Base-by-base conservation (phyloP, 64 coral and sea anemone species). In the Dendronephthya gigantea region DNA sequence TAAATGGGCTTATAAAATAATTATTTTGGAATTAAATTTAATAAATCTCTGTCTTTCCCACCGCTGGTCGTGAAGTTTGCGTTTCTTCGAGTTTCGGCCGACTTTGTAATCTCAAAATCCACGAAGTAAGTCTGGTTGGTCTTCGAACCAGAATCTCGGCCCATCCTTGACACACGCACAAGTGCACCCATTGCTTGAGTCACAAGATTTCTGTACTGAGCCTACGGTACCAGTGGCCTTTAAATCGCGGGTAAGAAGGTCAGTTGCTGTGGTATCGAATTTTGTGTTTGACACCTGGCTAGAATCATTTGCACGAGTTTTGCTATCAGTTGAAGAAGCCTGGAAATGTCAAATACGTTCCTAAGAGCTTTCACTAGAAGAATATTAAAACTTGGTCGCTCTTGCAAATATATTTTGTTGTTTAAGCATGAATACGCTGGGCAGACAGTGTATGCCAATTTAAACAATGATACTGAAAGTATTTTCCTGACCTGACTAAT, bases 121-220 rank as follows among this genome's bases (percentile, higher is more conserved):
- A 98, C 27, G 95, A 98, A 3, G 89, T 89, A 23, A 93, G 93
- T 65, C 95, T 92, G 70, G 89, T 93, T 68, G 95, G 92, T 40
- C 92, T 76, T 58, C 95, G 92, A 27, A 98, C 83, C 31, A 93
- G 84, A 11, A 98, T 91, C 58, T 98, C 95, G 1, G 95, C 95
- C 95, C 95, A 98, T 2, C 92, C 95, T 75, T 98, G 95, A 28
- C 95, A 98, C 0, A 98, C 91, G 66, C 95, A n/a, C n/a, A 98
- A 17, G 85, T 86, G 50, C 92, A 98, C 2, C 14, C 29, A 17
- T 30, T 66, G 3, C 30, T 23, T 16, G 82, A 69, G 5, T 70
- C 88, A 49, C 55, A 66, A n/a, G 30, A 30, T 50, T 82, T 34
- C 35, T 31, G 35, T 40, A 83, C 47, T 65, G 72, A 88, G 27